A percentile compares a stretch with the other conserved stretches of the same genome.
Evolutionary conservation across 2,113 vertebrate species (phyloP).

Genomic region (Tyrannus savana): DNA sequence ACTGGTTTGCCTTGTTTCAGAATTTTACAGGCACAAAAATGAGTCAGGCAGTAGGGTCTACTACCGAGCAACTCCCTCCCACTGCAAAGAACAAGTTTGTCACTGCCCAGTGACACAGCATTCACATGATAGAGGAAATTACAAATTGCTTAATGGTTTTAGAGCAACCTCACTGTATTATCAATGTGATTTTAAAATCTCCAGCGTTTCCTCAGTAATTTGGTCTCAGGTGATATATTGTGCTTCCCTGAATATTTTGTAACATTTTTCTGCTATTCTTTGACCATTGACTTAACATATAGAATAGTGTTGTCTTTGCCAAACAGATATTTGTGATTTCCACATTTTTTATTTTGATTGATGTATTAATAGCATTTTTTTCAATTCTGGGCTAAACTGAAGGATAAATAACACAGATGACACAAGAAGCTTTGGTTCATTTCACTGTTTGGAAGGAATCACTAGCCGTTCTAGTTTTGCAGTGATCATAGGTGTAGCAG

Average conservation of each 20-base stretch:
- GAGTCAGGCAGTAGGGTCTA: not conserved
- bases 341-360: not conserved
- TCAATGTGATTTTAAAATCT: not conserved
- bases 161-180: not conserved
- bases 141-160: not conserved
- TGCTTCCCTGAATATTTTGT: not conserved
- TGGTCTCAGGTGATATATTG: not conserved
- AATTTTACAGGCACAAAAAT: not conserved
- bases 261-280: not conserved
- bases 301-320: not conserved
- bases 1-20: not conserved
- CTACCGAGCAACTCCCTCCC: not conserved
- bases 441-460: not conserved
- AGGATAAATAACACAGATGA: not conserved
- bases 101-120: conserved; percentile 14
- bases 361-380: not conserved
- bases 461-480: not conserved
- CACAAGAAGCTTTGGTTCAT: not conserved
- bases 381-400: not conserved
- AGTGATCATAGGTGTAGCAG: not conserved
- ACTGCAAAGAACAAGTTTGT: not conserved
- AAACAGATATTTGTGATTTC: not conserved
- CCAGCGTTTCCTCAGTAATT: not conserved
- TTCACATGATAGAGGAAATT: not conserved
- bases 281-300: not conserved